Evolutionary conservation across 2,888 invertebrate genomes (phyloP), one percentile per base, ranked within the genome.

Genomic region (Lycaena phlaeas): DNA sequence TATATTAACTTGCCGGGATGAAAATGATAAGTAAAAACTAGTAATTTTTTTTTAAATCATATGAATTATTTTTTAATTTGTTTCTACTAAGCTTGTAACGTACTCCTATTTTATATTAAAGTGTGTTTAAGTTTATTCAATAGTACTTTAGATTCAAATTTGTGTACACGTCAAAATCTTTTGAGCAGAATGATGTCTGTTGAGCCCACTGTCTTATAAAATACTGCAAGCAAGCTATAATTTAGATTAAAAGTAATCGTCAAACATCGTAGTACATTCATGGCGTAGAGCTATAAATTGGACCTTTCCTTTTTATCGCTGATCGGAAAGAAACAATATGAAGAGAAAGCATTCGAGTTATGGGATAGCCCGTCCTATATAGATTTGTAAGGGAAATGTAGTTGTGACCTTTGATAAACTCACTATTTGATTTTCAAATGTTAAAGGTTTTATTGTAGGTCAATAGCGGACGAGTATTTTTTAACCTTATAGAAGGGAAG

Each of bases 311-410:
- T 53, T 63, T 66, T 66, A 64, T 66, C 65, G 64, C 61, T 64
- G 63, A 62, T 62, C 61, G 59, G 60, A 63, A 58, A 63, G 62
- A 66, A 66, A 66, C 65, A 66, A 66, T 66, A 66, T 63, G 64
- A 64, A 57, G 55, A 54, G 59, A 57, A 54, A 56, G 59, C 56
- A 54, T 59, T 52, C 56, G 52, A 56, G 54, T 59, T 57, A 58
- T 59, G 55, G 55, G 53, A 44, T 42, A 46, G 51, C 46, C 48
- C 56, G 51, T 52, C 51, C 56, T 51, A 50, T 48, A 54, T 50
- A 53, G 61, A 61, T 61, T 61, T 63, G 61, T 34, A 34, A 34
- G 34, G 34, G 34, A 34, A 34, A 34, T 18, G 22, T 34, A 34
- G 34, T 12, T 12, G 34, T 34, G 34, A 34, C 34, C 34, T 34